A percentile compares a stretch with the other conserved stretches of the same genome.
Conservation (phyloP, 2,113 vertebrate genomes). For the Gadus macrocephalus region DNA sequence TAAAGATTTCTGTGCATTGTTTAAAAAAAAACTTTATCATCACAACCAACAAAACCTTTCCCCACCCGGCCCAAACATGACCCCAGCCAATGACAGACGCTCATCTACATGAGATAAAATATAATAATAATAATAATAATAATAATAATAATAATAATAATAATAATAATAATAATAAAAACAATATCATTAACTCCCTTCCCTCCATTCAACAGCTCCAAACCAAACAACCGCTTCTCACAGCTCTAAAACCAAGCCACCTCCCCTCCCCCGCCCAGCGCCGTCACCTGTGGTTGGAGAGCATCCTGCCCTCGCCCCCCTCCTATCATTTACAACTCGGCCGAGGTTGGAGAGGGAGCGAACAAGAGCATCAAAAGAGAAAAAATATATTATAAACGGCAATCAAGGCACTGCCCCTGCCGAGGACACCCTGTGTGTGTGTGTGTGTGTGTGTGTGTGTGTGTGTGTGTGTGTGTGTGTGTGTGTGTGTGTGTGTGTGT, state of each 20-base stretch:
- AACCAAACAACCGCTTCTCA: neutral
- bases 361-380: conserved; percentile 29
- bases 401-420: conserved; percentile 43
- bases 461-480: no score
- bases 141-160: no score
- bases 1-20: no score
- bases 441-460: no score
- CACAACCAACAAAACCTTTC: no score
- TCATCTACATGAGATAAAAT: conserved; percentile 11
- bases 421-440: conserved; percentile 40
- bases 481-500: neutral
- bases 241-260: conserved; percentile 20
- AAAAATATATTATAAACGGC: neutral
- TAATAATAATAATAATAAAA: neutral
- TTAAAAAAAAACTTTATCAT: no score
- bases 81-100: conserved; percentile 16
- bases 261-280: conserved; percentile 7
- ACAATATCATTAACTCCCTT: conserved; percentile 17
- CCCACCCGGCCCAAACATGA: no score
- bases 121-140: no score
- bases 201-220: neutral
- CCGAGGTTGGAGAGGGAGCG: conserved; percentile 6
- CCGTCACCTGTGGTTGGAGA: conserved; percentile 34
- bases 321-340: conserved; percentile 1
- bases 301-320: conserved; percentile 9